phyloP scores from a whole-genome alignment of 1,140 invertebrate genomes.

The Thereuonema tuberculata region DNA sequence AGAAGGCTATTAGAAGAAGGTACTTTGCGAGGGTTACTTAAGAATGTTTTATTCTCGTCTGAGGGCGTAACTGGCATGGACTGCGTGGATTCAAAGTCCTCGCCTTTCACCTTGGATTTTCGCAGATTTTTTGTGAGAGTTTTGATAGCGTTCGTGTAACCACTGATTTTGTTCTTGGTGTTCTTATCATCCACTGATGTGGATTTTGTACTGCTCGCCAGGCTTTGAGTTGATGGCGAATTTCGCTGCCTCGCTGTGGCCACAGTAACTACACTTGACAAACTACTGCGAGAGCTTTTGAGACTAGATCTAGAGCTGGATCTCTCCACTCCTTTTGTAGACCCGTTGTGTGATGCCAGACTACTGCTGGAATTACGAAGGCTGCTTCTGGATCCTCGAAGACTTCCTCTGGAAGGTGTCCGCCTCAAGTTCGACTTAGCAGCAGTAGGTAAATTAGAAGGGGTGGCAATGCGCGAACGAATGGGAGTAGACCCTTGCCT shows the following conservation, averaged over 20 bases:
- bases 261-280: constrained; percentile 50
- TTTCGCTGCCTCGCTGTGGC: constrained; percentile 19
- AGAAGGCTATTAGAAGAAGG: background rate
- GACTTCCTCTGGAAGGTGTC: background rate
- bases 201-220: background rate
- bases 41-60: background rate
- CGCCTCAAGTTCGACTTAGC: background rate
- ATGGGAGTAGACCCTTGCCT: background rate
- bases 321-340: too few relatives aligned
- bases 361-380: background rate
- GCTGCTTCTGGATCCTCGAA: background rate
- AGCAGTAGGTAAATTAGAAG: background rate
- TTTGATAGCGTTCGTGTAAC: constrained; percentile 27
- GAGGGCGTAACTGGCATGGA: background rate
- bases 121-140: constrained; percentile 23
- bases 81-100: background rate
- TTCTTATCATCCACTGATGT: background rate
- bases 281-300: too few relatives aligned
- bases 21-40: background rate
- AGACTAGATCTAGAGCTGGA: constrained; percentile 53
- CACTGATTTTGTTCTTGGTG: constrained; percentile 20
- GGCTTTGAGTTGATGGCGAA: constrained; percentile 9
- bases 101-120: constrained; percentile 7
- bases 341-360: background rate
- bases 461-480: background rate